Conservation (phyloP, 2,888 invertebrate species). For the Pocota personata region DNA sequence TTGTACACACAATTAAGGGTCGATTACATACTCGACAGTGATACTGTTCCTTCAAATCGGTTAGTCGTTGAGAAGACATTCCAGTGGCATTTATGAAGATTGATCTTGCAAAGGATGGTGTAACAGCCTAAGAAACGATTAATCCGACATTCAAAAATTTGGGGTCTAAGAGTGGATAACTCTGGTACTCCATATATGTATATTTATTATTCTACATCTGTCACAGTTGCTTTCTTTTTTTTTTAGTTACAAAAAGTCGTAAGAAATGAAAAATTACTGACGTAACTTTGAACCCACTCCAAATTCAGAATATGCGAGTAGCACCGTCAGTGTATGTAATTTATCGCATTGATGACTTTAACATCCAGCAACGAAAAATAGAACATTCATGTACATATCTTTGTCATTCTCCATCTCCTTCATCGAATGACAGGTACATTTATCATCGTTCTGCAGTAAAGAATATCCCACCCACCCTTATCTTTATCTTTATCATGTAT, state of each 20-base stretch:
- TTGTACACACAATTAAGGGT: conserved; percentile 56
- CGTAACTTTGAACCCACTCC: neutral
- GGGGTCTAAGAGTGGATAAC: conserved; percentile 2
- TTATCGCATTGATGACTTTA: conserved; percentile 27
- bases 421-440: conserved; percentile 37
- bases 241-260: neutral
- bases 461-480: conserved; percentile 13
- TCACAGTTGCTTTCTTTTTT: neutral
- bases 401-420: neutral
- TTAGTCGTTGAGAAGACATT: conserved; percentile 5
- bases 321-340: conserved; percentile 12
- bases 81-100: conserved; percentile 63
- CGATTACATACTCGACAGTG: conserved; percentile 54
- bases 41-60: conserved; percentile 12
- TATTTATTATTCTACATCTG: conserved; percentile 1
- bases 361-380: neutral
- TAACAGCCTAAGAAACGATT: conserved; percentile 31
- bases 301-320: too few relatives aligned
- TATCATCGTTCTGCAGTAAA: conserved; percentile 24
- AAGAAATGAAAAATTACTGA: neutral
- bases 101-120: conserved; percentile 40
- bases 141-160: conserved; percentile 41
- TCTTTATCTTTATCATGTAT: neutral
- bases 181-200: neutral
- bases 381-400: conserved; percentile 6